phyloP scores from a whole-genome alignment of 2,113 vertebrate species.

The Sapayoa aenigma region DNA sequence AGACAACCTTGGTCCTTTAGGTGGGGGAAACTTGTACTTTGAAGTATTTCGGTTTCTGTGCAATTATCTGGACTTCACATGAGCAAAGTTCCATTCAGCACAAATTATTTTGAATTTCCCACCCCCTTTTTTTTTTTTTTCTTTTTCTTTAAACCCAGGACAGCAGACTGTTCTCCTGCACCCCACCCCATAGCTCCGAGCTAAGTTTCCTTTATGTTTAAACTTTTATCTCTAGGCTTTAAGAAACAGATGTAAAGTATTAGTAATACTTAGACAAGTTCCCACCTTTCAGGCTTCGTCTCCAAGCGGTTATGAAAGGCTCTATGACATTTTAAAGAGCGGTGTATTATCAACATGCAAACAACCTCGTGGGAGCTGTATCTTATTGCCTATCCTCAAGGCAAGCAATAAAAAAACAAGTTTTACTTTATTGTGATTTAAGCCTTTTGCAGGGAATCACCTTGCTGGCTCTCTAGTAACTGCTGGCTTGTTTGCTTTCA shows the following conservation, averaged over 20 bases:
- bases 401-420: constrained; percentile 72
- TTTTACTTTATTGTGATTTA: constrained; percentile 73
- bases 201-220: constrained; percentile 12
- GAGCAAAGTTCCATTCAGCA: constrained; percentile 8
- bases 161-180: not conserved
- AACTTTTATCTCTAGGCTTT: constrained; percentile 27
- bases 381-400: constrained; percentile 68
- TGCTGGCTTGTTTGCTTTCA: constrained; percentile 3
- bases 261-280: constrained; percentile 5
- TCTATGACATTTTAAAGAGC: constrained; percentile 66
- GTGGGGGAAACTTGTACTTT: constrained; percentile 22
- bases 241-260: constrained; percentile 35
- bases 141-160: not conserved
- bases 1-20: not conserved
- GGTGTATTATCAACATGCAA: constrained; percentile 66
- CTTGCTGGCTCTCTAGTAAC: constrained; percentile 57
- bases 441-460: constrained; percentile 67
- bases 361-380: constrained; percentile 71
- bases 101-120: constrained; percentile 13
- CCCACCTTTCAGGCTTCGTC: constrained; percentile 49
- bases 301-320: constrained; percentile 55
- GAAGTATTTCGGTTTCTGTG: not conserved
- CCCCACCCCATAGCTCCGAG: constrained; percentile 14
- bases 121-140: not conserved
- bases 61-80: not conserved